Conservation (phyloP, 1,140 invertebrate genomes). For the Riptortus pedestris region DNA sequence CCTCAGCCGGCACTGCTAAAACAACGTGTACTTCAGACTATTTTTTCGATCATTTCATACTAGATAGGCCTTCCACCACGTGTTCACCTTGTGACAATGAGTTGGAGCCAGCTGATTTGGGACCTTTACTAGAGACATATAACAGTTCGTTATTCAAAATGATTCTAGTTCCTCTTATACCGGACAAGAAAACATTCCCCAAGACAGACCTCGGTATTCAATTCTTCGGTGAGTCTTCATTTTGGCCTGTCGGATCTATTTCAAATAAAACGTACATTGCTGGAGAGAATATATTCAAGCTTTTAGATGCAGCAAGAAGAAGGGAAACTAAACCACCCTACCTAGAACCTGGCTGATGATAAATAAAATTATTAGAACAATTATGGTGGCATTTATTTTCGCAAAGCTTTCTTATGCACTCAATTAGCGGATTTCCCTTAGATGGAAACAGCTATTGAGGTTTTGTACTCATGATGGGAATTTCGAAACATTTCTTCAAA, state of each 20-base stretch:
- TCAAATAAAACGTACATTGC: neutral
- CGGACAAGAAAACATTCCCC: neutral
- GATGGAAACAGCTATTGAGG: too few species aligned
- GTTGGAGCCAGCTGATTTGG: neutral
- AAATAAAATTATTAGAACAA: neutral
- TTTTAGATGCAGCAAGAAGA: conserved; percentile 20
- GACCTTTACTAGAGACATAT: neutral
- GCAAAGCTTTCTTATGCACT: too few species aligned
- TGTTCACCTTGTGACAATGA: neutral
- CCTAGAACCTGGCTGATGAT: neutral
- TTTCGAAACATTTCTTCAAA: too few species aligned
- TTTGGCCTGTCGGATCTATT: neutral
- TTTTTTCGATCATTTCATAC: too few species aligned
- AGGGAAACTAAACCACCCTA: conserved; percentile 9
- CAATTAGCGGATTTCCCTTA: too few species aligned
- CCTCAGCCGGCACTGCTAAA: too few species aligned
- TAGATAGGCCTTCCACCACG: too few species aligned
- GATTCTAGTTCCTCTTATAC: neutral
- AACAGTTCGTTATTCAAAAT: conserved; percentile 21
- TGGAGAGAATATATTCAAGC: conserved; percentile 19
- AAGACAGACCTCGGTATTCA: conserved; percentile 19
- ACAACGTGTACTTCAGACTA: too few species aligned
- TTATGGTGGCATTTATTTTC: too few species aligned
- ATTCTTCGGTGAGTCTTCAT: conserved; percentile 11
- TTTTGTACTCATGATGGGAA: too few species aligned